Evolutionary conservation across 2,888 invertebrate species (phyloP).

Genomic region (Anthrax anthrax): DNA sequence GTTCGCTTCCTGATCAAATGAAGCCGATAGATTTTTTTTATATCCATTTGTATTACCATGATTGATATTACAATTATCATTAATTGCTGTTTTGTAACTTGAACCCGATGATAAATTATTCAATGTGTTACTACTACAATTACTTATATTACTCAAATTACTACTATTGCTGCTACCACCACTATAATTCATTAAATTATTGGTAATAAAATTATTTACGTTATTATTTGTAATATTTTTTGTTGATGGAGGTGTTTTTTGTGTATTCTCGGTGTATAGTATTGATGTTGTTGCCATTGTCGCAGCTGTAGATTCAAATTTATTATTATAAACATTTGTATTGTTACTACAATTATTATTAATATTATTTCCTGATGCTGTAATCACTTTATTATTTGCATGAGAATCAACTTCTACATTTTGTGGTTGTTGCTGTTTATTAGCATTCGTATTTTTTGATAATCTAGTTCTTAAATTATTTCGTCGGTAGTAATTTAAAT

Average conservation of each 20-base stretch:
- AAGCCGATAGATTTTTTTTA: slow-evolving; percentile 28
- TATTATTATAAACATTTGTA: slow-evolving; percentile 2
- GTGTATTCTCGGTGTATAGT: background rate
- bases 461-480: background rate
- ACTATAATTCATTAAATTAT: slow-evolving; percentile 12
- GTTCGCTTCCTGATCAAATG: slow-evolving; percentile 18
- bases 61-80: slow-evolving; percentile 10
- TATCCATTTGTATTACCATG: slow-evolving; percentile 16
- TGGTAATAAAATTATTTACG: slow-evolving; percentile 5
- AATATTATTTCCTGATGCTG: background rate
- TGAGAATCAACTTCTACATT: background rate
- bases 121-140: slow-evolving; percentile 16
- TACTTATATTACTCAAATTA: slow-evolving; percentile 17
- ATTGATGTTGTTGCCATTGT: background rate
- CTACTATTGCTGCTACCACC: slow-evolving; percentile 18
- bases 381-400: background rate
- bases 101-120: slow-evolving; percentile 1
- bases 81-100: background rate
- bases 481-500: background rate
- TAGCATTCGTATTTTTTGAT: background rate
- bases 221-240: background rate
- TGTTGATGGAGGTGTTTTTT: slow-evolving; percentile 1
- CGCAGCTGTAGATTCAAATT: background rate
- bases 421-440: background rate
- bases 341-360: background rate